Evolutionary conservation across 2,888 invertebrate species (phyloP), one percentile per base, ranked within the genome.

Genomic region (Idaea aversata): DNA sequence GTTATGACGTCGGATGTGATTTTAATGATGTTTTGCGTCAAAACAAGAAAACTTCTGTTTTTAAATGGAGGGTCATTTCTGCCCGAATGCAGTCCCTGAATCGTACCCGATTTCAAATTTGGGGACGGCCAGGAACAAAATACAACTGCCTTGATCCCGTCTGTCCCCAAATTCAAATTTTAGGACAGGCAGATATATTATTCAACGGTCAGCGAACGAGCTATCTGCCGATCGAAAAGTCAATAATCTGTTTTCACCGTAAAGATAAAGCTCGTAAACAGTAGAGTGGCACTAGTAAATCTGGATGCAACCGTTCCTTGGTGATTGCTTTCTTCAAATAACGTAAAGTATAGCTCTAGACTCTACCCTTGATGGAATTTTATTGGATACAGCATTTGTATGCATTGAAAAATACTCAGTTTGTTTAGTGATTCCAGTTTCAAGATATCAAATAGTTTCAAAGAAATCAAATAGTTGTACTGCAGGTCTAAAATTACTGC

Each of bases 271-370:
- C 47, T 65, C 72, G 68, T 74, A 71, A 72, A 74, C 65, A 69
- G 67, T 65, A 66, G 67, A 67, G 63, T 74, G 68, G 72, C 67
- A 67, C 67, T 68, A 67, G 67, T 72, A 72, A 73, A 73, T 73
- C 71, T 69, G 70, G 70, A 72, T 71, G 70, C 72, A 66, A 70
- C 67, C 67, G 66, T 69, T 69, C 64, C 68, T 58, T 68, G 63
- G 70, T 16, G 70, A 71, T 72, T 72, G 70, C 67, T 68, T 71
- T 70, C 68, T 70, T 66, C 70, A 67, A 69, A 65, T 65, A 62
- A 67, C 65, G 65, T 71, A 64, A 69, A 68, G 69, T 67, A 67
- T 69, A 15, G 15, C 58, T 16, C n/a, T 6, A 15, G 15, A 5
- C 7, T 59, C 58, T 59, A 59, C 58, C 15, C 15, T 58, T 15